Percentiles rank a stretch among this genome's conserved stretches.
phyloP scores from a whole-genome alignment of 2,888 invertebrate genomes.

The Polietes domitor region DNA sequence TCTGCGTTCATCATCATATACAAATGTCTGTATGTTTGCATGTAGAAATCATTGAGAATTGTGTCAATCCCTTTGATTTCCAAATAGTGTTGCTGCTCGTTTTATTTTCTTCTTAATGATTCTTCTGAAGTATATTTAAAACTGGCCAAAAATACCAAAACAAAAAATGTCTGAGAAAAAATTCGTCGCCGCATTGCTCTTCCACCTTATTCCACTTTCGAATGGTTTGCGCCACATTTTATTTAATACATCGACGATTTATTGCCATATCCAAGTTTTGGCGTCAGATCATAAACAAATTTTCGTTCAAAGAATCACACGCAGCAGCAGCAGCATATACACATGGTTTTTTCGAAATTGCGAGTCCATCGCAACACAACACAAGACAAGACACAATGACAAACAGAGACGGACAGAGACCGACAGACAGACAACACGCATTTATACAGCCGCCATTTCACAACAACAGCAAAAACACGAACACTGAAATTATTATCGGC shows the following conservation, averaged over 20 bases:
- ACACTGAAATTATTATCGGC: constrained; percentile 14
- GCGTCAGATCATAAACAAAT: constrained; percentile 60
- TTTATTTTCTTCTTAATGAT: background rate
- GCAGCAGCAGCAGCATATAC: constrained; percentile 34
- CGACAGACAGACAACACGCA: too few species aligned
- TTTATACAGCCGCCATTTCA: constrained; percentile 7
- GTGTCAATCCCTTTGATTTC: background rate
- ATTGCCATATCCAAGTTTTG: constrained; percentile 45
- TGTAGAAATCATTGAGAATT: background rate
- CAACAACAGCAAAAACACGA: constrained; percentile 9
- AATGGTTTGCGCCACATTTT: constrained; percentile 47
- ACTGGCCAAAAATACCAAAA: background rate
- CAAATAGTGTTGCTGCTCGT: background rate
- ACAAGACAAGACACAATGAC: background rate
- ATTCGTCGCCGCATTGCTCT: background rate
- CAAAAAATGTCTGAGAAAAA: background rate
- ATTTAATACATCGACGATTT: constrained; percentile 46
- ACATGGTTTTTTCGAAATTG: constrained; percentile 32
- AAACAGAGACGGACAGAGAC: too few species aligned
- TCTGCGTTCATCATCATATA: too few species aligned
- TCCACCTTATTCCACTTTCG: constrained; percentile 24
- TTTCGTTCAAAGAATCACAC: constrained; percentile 32
- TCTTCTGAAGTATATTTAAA: background rate
- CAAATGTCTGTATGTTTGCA: too few species aligned
- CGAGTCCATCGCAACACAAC: constrained; percentile 25